A percentile compares a stretch with the other conserved stretches of the same genome.
phyloP scores from a whole-genome alignment of 2,888 invertebrate species.

The Drosophila stalkeri region DNA sequence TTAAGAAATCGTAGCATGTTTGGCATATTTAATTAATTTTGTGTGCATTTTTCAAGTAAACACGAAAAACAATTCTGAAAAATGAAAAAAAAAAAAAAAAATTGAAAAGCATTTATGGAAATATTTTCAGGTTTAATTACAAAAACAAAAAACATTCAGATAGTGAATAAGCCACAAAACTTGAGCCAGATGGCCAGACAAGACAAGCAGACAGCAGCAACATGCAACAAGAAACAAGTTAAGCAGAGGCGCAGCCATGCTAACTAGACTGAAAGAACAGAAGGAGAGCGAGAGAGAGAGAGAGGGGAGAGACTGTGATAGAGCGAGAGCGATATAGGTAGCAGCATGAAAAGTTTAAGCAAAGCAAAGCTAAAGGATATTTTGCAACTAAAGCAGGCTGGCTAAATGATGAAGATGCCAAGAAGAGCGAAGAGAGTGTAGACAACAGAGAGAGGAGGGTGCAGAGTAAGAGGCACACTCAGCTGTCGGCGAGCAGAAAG shows the following conservation, averaged over 20 bases:
- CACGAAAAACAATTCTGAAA: conserved; percentile 36
- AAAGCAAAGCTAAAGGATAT: conserved; percentile 38
- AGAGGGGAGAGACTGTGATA: conserved; percentile 1
- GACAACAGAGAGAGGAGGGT: conserved; percentile 1
- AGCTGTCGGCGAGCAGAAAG: conserved; percentile 75
- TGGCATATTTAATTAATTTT: conserved; percentile 74
- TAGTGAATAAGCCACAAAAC: conserved; percentile 55
- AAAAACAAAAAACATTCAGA: conserved; percentile 46
- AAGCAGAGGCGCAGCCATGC: conserved; percentile 25
- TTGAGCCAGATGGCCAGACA: conserved; percentile 37
- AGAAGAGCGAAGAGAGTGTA: conserved; percentile 11
- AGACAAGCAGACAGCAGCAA: conserved; percentile 16
- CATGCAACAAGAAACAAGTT: conserved; percentile 11
- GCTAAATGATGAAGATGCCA: conserved; percentile 59
- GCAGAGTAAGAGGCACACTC: conserved; percentile 54
- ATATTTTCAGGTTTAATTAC: conserved; percentile 72
- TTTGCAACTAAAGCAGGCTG: conserved; percentile 36
- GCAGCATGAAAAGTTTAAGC: conserved; percentile 10
- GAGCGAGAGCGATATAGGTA: conserved; percentile 5
- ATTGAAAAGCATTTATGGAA: conserved; percentile 59
- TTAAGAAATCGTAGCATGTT: conserved; percentile 53
- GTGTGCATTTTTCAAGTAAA: conserved; percentile 40
- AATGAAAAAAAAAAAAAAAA: neutral
- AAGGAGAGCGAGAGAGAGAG: conserved; percentile 1
- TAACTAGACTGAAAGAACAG: conserved; percentile 57